Evolutionary conservation across 2,888 invertebrate species (phyloP).

Genomic region (Dioctria linearis): DNA sequence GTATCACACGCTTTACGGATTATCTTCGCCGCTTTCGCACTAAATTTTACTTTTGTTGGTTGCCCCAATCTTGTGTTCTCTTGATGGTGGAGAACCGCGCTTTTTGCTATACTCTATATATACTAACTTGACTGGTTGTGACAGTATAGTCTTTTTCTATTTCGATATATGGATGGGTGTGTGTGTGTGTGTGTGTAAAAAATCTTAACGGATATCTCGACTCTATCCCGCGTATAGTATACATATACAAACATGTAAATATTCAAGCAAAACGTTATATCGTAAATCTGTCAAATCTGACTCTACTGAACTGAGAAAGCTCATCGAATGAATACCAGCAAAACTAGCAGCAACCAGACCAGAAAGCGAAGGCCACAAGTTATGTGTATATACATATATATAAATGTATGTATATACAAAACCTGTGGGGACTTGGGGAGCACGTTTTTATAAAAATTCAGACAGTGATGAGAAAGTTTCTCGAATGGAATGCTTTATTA

Average conservation of each 20-base stretch:
- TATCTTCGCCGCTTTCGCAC: conserved; percentile 53
- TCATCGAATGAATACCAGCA: not conserved
- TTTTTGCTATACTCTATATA: not conserved
- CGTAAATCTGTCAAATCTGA: conserved; percentile 47
- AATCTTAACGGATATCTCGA: conserved; percentile 1
- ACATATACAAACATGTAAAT: not conserved
- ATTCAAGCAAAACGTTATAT: not conserved
- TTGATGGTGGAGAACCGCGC: conserved; percentile 7
- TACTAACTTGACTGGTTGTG: conserved; percentile 5
- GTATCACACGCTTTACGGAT: conserved; percentile 59
- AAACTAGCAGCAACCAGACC: conserved; percentile 25
- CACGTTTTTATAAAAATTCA: not conserved
- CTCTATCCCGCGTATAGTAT: not conserved
- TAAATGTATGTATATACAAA: not conserved
- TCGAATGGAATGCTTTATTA: too few relatives aligned
- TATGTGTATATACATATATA: too few relatives aligned
- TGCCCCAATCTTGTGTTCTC: conserved; percentile 41
- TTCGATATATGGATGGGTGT: too few relatives aligned
- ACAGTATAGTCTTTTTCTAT: not conserved
- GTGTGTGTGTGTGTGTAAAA: not conserved
- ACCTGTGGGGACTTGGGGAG: conserved; percentile 30
- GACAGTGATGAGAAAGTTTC: too few relatives aligned
- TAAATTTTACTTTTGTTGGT: not conserved
- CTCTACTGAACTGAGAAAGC: not conserved
- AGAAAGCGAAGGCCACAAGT: conserved; percentile 11